Base-by-base conservation (phyloP, 2,797 vertebrate species). In the Uromys caudimaculatus region DNA sequence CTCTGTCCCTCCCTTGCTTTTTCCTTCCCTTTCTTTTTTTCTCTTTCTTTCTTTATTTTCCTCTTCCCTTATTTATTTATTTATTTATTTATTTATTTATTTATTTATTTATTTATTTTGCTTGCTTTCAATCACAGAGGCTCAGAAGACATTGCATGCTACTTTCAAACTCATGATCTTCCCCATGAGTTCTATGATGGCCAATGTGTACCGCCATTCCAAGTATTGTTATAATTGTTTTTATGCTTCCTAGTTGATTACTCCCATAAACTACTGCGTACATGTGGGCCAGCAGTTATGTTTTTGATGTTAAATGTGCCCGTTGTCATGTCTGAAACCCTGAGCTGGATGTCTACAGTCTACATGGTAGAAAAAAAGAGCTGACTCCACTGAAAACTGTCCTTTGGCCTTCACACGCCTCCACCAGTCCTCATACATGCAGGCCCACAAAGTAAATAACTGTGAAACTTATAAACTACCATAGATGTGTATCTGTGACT, bases 11-110 rank as follows among this genome's bases (percentile, higher is more conserved):
- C 52, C 12, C 35, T 24, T 23, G 24, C 3, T 11, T 38, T 23
- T 13, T 38, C 11, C 54, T 82, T 58, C 54, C 27, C 8, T 71
- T 9, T 7, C 8, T 23, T 11, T 17, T 12, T 64, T 12, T 27
- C 27, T 5, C 27, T 21, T 9, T 2, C n/a, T 4, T 54, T 54
- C 4, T 14, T 47, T 50, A 14, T 17, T 41, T 75, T 21, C 21
- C 6, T 10, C n/a, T 41, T 24, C 24, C 38, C 23, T 41, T 4
- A 21, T 3, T n/a, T 11, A 0, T 8, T 27, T 19, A 1, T 13
- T 19, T 19, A 35, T 19, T 19, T 17, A 11, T 19, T 19, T 8
- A 6, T 14, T 71, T 38, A 6, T 32, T 67, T 19, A 35, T 32
- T 38, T 38, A n/a, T 47, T 69, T 14, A 6, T 17, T 69, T 6